These are phyloP conservation scores for Apogon talboti DNA, from an alignment of 2,797 vertebrate species.

Conservation along the genomic window DNA sequence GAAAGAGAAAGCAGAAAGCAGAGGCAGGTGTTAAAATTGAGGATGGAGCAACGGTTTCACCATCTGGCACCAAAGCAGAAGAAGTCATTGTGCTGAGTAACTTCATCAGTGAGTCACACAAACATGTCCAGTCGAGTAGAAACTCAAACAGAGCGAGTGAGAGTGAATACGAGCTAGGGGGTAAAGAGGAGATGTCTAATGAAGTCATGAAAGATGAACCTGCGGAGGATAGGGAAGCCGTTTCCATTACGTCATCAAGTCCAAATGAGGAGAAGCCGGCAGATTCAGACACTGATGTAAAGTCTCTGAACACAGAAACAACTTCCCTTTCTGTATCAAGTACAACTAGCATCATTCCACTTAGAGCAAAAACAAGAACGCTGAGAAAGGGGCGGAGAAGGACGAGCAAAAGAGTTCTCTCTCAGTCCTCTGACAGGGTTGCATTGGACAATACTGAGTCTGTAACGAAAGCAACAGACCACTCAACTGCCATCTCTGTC, in stretches of 20 bases:
- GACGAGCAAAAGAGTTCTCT: conserved; percentile 43
- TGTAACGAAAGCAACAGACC: conserved; percentile 23
- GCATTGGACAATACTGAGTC: conserved; percentile 6
- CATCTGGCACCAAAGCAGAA: conserved; percentile 60
- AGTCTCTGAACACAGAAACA: conserved; percentile 24
- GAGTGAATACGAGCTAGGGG: conserved; percentile 50
- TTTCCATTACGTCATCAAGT: conserved; percentile 15
- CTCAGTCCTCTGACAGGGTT: conserved; percentile 13
- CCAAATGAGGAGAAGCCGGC: conserved; percentile 39
- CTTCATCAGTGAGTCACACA: conserved; percentile 50
- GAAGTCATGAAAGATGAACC: conserved; percentile 84
- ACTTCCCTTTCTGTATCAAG: neutral
- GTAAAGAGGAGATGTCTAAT: conserved; percentile 72
- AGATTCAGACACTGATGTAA: neutral
- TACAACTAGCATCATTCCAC: neutral
- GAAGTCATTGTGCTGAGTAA: conserved; percentile 34
- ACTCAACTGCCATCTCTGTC: conserved; percentile 11
- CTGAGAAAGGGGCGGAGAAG: conserved; percentile 53
- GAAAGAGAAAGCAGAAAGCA: conserved; percentile 73
- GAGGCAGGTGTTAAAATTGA: conserved; percentile 61
- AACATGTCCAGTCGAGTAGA: conserved; percentile 31
- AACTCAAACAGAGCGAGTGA: conserved; percentile 44
- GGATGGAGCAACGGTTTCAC: conserved; percentile 51
- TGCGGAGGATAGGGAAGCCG: conserved; percentile 46
- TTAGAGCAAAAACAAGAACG: conserved; percentile 37